Conservation (phyloP, 2,113 vertebrate species). For the Microcebus griseorufus region DNA sequence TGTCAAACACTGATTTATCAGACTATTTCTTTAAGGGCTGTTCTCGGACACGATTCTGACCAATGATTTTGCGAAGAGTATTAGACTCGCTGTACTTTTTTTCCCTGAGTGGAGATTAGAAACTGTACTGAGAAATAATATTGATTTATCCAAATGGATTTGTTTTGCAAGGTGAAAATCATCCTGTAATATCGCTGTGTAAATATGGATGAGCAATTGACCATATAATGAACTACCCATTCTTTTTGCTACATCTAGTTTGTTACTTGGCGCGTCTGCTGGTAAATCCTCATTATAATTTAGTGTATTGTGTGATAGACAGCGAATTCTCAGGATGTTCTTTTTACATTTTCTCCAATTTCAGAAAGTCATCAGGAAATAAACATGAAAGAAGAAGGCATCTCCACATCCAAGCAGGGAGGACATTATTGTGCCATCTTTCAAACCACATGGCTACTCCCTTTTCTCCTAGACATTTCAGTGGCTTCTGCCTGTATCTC, state of each 20-base stretch:
- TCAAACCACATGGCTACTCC: neutral
- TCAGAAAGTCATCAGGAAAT: neutral
- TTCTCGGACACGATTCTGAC: conserved; percentile 31
- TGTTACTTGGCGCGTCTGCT: neutral
- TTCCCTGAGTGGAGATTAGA: conserved; percentile 49
- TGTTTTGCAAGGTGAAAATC: conserved; percentile 68
- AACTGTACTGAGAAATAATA: conserved; percentile 60
- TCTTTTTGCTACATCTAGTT: neutral
- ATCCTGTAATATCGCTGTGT: conserved; percentile 25
- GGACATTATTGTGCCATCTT: neutral
- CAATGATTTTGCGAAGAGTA: conserved; percentile 66
- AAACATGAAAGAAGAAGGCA: neutral
- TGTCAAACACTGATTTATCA: conserved; percentile 55
- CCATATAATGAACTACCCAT: conserved; percentile 50
- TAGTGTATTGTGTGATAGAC: neutral
- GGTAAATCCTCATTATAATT: neutral
- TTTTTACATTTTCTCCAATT: neutral
- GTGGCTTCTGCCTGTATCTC: neutral
- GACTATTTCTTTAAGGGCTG: conserved; percentile 44
- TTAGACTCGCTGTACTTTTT: conserved; percentile 39
- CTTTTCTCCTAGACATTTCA: neutral
- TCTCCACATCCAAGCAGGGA: neutral
- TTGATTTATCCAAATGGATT: conserved; percentile 71
- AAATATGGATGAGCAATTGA: conserved; percentile 66
- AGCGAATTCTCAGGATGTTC: neutral